Base-by-base conservation (phyloP, 2,113 vertebrate species). In the Halichoeres trimaculatus region DNA sequence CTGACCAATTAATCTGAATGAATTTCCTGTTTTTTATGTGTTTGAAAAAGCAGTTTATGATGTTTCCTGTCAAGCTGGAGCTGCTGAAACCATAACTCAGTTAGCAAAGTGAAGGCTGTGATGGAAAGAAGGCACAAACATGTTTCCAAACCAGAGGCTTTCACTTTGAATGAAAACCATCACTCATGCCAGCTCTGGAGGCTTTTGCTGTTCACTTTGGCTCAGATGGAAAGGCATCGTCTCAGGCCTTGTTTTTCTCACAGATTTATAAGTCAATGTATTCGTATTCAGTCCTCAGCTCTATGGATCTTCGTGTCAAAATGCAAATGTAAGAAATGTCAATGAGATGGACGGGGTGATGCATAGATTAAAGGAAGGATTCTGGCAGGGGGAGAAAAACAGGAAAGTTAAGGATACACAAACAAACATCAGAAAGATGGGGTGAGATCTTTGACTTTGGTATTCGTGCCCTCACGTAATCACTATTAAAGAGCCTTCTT, bases 81-180 rank as follows among this genome's bases (percentile, higher is more conserved):
- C 22, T 53, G 38, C 76, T 83, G 64, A 80, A 74, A 54, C 40
- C 45, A 53, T 52, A 36, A 74, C n/a, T 65, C 38, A 10, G 59
- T 41, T 51, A 36, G 36, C 9, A 30, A 23, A 14, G 26, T n/a
- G 41, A 59, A 62, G 41, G 59, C 57, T 45, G 63, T 65, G 80
- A 77, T 62, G 75, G 84, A 85, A 88, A 90, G 24, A 85, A 80
- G 80, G 80, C 78, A 26, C 57, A 5, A 83, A 62, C 71, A 36
- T 51, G 77, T 79, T 90, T 81, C 65, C 82, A 70, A 78, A 66
- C 62, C 7, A 17, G 23, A 75, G 53, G 38, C 69, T 78, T 80
- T 78, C 23, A 75, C 53, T 41, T 74, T 63, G 69, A 60, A 67
- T 78, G 26, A 70, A 77, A 83, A 60, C 61, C 78, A 72, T 59